Base-by-base conservation (phyloP, 92 coral and sea anemone genomes). In the Siderastrea siderea region DNA sequence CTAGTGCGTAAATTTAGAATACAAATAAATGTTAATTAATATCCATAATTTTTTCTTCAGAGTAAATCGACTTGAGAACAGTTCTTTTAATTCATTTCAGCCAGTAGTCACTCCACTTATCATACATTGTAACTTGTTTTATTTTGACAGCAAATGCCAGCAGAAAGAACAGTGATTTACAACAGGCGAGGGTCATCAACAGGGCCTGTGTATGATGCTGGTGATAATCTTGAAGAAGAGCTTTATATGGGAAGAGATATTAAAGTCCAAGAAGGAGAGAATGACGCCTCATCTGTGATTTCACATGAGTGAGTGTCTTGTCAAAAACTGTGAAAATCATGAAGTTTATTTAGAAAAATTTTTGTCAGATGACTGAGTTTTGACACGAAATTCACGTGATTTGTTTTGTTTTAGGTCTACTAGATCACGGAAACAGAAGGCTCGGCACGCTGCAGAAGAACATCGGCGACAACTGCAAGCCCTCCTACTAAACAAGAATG, bases 381-480 rank as follows among this genome's bases (percentile, higher is more conserved):
- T 3, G 6, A 26, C 15, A 50, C 52, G 6, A 8, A 51, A 9
- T 54, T 63, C 48, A 57, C 15, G 12, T 26, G 12, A 10, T 59
- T 12, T n/a, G 17, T 78, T 1, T 2, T 58, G 44, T 19, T 57
- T 7, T 76, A 95, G 96, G 19, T 95, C 98, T 58, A 68, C 64
- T 14, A 88, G 89, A 54, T 94, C 95, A 26, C 75, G 89, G 67
- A 95, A 89, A 77, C 79, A 68, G 49, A 96, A 94, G 47, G 90
- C 98, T 2, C 92, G 90, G 50, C 90, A 69, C 85, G 99, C 99
- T 6, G 98, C 97, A 0, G 98, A 97, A 70, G 96, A 96, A 74
- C 99, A 96, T 76, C 97, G 99, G 6, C 93, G 94, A 47, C 96
- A 97, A 68, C 87, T 97, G 5, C 98, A 95, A 80, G 94, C 95